A percentile compares a stretch with the other conserved stretches of the same genome.
These are phyloP conservation scores for Gari tellinella DNA, from an alignment of 2,888 invertebrate species.

Conservation along the genomic window DNA sequence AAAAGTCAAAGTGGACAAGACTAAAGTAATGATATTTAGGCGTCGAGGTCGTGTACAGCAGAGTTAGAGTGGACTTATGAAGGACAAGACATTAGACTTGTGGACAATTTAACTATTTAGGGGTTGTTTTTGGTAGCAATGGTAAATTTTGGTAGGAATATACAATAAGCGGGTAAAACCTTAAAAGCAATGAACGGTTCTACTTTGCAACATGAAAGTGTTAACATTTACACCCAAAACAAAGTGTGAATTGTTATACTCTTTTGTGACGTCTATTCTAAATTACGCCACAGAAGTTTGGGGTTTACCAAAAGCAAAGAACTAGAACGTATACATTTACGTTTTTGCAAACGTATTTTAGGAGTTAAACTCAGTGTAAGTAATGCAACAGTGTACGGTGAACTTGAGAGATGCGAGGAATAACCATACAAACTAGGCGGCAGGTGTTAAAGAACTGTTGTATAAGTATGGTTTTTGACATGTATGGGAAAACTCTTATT, in stretches of 20 bases:
- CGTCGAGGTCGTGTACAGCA: too few relatives aligned
- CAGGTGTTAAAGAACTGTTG: background rate
- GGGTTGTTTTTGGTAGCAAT: too few relatives aligned
- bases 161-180: background rate
- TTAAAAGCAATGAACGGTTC: slow-evolving; percentile 2
- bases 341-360: too few relatives aligned
- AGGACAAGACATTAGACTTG: background rate
- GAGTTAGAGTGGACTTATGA: slow-evolving; percentile 13
- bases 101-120: slow-evolving; percentile 9
- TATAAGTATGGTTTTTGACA: slow-evolving; percentile 4
- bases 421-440: too few relatives aligned
- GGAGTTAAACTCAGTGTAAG: too few relatives aligned
- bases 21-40: slow-evolving; percentile 31
- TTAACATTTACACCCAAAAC: slow-evolving; percentile 2
- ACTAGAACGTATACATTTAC: too few relatives aligned
- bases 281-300: slow-evolving; percentile 6
- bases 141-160: background rate
- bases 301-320: too few relatives aligned
- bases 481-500: background rate
- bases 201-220: background rate
- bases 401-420: too few relatives aligned
- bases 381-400: background rate
- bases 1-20: slow-evolving; percentile 13
- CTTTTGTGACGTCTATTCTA: too few relatives aligned
- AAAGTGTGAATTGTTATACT: slow-evolving; percentile 4